Conservation (phyloP, 2,888 invertebrate species). For the Merodon equestris region DNA sequence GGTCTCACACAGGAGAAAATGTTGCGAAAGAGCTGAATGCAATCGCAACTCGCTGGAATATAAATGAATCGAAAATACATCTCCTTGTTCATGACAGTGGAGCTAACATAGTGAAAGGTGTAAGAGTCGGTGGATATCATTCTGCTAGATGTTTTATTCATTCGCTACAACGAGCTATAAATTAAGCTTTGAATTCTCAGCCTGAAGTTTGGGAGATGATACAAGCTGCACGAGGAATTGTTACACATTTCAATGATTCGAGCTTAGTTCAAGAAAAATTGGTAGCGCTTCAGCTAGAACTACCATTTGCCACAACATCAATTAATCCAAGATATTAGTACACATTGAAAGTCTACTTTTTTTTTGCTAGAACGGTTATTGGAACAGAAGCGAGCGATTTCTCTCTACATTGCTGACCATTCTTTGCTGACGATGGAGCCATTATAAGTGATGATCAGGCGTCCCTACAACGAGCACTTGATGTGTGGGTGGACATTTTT, state of each 20-base stretch:
- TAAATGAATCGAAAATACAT: conserved; percentile 2
- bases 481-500: too few species aligned
- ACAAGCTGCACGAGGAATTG: conserved; percentile 51
- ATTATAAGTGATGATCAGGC: too few species aligned
- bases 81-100: conserved; percentile 2
- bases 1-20: not conserved
- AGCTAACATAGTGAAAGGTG: too few species aligned
- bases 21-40: conserved; percentile 11
- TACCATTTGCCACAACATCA: too few species aligned
- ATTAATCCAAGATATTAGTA: conserved; percentile 1
- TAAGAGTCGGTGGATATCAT: conserved; percentile 28
- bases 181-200: not conserved
- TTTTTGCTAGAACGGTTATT: too few species aligned
- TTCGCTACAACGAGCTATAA: too few species aligned
- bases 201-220: conserved; percentile 38
- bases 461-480: too few species aligned
- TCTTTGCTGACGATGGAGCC: too few species aligned
- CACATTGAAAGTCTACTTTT: not conserved
- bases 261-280: too few species aligned
- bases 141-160: conserved; percentile 40
- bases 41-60: conserved; percentile 9
- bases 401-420: conserved; percentile 29
- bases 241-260: conserved; percentile 28
- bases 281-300: too few species aligned
- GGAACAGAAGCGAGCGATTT: conserved; percentile 10